These are phyloP conservation scores for Anguilla pacifica DNA, from an alignment of 2,797 vertebrate species.

Conservation along the genomic window DNA sequence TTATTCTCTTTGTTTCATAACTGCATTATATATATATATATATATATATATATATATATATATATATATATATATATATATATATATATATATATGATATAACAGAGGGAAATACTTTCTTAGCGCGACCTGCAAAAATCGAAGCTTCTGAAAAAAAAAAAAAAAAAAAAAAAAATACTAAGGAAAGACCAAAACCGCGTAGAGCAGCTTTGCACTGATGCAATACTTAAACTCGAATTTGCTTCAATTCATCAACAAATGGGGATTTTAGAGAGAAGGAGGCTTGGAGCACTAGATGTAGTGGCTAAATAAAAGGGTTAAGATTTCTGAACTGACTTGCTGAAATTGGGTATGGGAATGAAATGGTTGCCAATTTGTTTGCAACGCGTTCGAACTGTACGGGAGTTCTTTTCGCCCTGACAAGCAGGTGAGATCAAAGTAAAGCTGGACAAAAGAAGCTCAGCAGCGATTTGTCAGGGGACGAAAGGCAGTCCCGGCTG, in stretches of 20 bases:
- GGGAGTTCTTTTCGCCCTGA: conserved; percentile 82
- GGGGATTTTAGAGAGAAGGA: neutral
- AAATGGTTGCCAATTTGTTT: conserved; percentile 88
- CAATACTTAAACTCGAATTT: neutral
- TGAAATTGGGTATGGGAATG: conserved; percentile 72
- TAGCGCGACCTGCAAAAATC: neutral
- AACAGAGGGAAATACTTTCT: neutral
- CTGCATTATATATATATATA: neutral
- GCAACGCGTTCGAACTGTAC: conserved; percentile 85
- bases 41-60: no score
- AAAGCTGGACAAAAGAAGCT: conserved; percentile 84
- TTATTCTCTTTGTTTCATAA: neutral
- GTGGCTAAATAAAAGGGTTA: conserved; percentile 57
- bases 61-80: no score
- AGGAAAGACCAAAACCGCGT: neutral
- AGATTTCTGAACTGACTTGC: conserved; percentile 58
- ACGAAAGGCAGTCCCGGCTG: conserved; percentile 83
- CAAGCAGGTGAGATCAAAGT: conserved; percentile 97
- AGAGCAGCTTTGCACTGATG: neutral
- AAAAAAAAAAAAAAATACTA: neutral
- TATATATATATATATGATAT: no score
- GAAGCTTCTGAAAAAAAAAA: neutral
- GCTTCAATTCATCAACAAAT: neutral
- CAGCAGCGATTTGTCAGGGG: conserved; percentile 90
- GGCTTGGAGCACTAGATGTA: neutral